These are phyloP conservation scores for Crossocerus cetratus DNA, from an alignment of 2,888 invertebrate species.

Conservation along the genomic window DNA sequence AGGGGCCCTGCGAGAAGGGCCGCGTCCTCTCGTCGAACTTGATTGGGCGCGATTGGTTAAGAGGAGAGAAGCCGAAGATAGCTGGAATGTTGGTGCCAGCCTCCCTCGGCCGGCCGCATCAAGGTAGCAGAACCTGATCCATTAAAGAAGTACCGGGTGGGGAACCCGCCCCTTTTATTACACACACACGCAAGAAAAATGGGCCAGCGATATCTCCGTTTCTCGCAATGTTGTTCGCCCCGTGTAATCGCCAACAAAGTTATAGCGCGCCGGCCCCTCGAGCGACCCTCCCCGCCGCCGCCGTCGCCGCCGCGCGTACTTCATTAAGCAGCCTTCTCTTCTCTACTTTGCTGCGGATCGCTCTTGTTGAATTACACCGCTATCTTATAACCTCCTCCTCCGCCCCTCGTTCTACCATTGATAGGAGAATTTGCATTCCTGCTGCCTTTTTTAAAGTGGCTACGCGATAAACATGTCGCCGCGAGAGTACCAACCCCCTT, in stretches of 20 bases:
- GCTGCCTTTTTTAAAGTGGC: too few species aligned
- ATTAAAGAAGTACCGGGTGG: conserved; percentile 42
- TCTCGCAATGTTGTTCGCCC: conserved; percentile 31
- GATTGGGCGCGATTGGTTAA: conserved; percentile 54
- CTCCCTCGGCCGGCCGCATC: conserved; percentile 46
- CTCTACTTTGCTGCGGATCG: conserved; percentile 8
- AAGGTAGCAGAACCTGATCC: conserved; percentile 60
- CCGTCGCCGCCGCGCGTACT: neutral
- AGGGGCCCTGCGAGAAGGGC: neutral
- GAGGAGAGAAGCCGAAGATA: conserved; percentile 30
- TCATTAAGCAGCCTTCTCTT: too few species aligned
- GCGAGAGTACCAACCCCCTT: too few species aligned
- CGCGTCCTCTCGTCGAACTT: conserved; percentile 36
- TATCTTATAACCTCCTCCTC: too few species aligned
- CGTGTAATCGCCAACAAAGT: conserved; percentile 42
- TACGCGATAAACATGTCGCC: too few species aligned
- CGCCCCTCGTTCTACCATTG: too few species aligned
- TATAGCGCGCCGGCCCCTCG: conserved; percentile 14
- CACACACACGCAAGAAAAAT: conserved; percentile 34
- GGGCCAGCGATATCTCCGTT: conserved; percentile 48
- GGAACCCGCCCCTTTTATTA: conserved; percentile 56
- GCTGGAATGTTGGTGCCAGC: conserved; percentile 18
- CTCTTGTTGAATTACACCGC: conserved; percentile 31
- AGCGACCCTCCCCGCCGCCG: too few species aligned
- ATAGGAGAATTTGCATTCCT: too few species aligned